phyloP scores from a whole-genome alignment of 2,797 vertebrate species.

The Cottoperca gobio region DNA sequence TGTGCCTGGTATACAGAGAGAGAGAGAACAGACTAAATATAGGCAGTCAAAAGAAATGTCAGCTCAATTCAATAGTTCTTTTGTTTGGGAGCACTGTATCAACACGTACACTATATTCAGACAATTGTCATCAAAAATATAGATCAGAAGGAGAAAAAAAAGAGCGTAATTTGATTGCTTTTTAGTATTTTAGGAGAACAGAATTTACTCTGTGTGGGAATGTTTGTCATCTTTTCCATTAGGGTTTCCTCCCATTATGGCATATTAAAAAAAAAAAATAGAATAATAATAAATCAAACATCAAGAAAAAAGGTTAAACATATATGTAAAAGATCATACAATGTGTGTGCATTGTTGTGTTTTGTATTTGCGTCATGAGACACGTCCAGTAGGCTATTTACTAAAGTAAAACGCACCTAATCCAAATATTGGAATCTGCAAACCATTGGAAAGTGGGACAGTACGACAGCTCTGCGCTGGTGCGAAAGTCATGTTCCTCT shows the following conservation, averaged over 20 bases:
- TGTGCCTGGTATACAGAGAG: constrained; percentile 71
- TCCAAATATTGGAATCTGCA: constrained; percentile 81
- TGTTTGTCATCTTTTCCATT: background rate
- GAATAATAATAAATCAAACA: background rate
- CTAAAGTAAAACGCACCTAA: constrained; percentile 62
- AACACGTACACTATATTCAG: background rate
- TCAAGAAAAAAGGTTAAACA: background rate
- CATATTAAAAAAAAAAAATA: background rate
- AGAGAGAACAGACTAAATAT: background rate
- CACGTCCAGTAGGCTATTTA: background rate
- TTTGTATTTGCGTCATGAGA: background rate
- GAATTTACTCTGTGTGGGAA: no score
- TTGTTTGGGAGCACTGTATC: background rate
- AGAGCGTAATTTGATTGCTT: no score
- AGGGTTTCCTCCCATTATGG: background rate
- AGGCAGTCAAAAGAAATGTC: background rate
- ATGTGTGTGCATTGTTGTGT: background rate
- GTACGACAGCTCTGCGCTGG: constrained; percentile 59
- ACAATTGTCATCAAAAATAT: background rate
- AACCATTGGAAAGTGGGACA: constrained; percentile 78
- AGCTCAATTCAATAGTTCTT: background rate
- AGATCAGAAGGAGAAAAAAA: no score
- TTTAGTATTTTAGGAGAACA: no score
- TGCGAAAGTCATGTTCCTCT: constrained; percentile 38
- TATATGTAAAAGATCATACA: background rate